Conservation (phyloP, 2,888 invertebrate species). For the Macrophya alboannulata region DNA sequence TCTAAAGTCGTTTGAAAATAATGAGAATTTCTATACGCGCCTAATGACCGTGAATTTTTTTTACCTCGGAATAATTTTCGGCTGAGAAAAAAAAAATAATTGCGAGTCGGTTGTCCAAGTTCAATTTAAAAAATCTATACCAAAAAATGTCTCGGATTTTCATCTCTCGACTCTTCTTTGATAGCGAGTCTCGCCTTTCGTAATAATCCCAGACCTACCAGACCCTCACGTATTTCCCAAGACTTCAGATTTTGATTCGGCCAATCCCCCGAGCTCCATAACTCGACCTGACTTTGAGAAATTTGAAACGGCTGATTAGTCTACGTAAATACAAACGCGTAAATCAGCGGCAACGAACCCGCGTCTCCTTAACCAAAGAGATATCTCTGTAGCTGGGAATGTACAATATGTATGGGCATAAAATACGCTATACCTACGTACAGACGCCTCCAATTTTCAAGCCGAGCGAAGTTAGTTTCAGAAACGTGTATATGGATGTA, state of each 20-base stretch:
- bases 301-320: slow-evolving; percentile 52
- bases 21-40: background rate
- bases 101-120: background rate
- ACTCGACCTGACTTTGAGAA: slow-evolving; percentile 51
- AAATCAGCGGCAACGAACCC: slow-evolving; percentile 39
- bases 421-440: background rate
- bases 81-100: background rate
- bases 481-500: background rate
- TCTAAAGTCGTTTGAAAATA: background rate
- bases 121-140: background rate
- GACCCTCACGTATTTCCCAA: background rate
- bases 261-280: slow-evolving; percentile 28
- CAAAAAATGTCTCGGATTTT: background rate
- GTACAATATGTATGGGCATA: slow-evolving; percentile 19
- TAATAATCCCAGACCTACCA: slow-evolving; percentile 3
- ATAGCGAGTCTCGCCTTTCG: slow-evolving; percentile 1
- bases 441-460: slow-evolving; percentile 18
- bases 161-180: background rate
- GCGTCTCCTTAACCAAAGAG: slow-evolving; percentile 31
- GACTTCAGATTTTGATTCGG: slow-evolving; percentile 49
- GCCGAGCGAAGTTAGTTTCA: background rate
- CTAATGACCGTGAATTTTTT: background rate
- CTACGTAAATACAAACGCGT: slow-evolving; percentile 46
- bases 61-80: background rate
- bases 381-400: slow-evolving; percentile 24